These are phyloP conservation scores for Thamnophis elegans DNA, from an alignment of 2,797 vertebrate genomes.

Conservation along the genomic window DNA sequence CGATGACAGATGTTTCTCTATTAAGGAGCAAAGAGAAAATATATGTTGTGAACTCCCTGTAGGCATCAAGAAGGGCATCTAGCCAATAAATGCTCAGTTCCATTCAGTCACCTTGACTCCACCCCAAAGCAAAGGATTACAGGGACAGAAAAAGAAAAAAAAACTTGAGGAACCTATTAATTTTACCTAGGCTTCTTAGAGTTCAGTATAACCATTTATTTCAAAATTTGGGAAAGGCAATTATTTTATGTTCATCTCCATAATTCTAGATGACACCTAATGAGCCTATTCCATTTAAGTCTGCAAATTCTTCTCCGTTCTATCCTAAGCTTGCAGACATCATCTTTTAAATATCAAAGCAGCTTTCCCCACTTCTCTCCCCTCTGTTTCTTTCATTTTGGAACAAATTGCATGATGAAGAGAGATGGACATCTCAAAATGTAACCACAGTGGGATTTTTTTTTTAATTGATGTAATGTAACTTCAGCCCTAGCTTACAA, in stretches of 20 bases:
- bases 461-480: not conserved
- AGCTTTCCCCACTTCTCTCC: not conserved
- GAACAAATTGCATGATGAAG: not conserved
- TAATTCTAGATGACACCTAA: not conserved
- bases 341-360: not conserved
- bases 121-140: not conserved
- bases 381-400: not conserved
- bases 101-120: not conserved
- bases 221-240: not conserved
- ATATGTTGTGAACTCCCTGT: not conserved
- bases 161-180: not conserved
- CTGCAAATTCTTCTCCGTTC: not conserved
- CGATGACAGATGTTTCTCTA: no score
- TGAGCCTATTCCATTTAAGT: not conserved
- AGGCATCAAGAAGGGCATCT: not conserved
- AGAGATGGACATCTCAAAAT: not conserved
- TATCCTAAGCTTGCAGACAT: not conserved
- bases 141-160: not conserved
- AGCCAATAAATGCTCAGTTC: not conserved
- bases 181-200: not conserved
- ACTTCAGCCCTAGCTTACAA: not conserved
- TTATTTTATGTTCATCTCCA: not conserved
- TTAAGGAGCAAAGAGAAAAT: not conserved
- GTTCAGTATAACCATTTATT: not conserved
- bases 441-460: not conserved